Percentiles rank a stretch among this genome's conserved stretches.
These are phyloP conservation scores for Keiferia lycopersicella DNA, from an alignment of 2,888 invertebrate genomes.

Conservation along the genomic window DNA sequence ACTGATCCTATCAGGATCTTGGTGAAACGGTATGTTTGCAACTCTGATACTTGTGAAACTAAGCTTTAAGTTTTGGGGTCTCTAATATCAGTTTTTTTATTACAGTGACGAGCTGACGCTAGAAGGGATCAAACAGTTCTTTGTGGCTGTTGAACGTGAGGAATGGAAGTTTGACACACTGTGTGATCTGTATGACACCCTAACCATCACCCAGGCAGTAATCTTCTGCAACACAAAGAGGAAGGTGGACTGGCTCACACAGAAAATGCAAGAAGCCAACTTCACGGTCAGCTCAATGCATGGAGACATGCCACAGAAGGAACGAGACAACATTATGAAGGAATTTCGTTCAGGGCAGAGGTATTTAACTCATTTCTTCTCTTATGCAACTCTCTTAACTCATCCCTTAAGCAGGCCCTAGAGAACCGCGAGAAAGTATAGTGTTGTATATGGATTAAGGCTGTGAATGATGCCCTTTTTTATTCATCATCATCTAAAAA, in stretches of 20 bases:
- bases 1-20: conserved; percentile 99
- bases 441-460: too few relatives aligned
- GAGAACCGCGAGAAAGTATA: too few relatives aligned
- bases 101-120: conserved; percentile 98
- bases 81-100: conserved; percentile 12
- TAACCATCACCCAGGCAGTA: conserved; percentile 99
- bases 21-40: conserved; percentile 92
- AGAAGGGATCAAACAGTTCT: conserved; percentile 99
- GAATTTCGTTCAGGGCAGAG: conserved; percentile 97
- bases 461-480: too few relatives aligned
- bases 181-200: conserved; percentile 98
- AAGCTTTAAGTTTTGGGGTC: neutral
- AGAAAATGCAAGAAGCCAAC: conserved; percentile 99
- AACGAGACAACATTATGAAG: conserved; percentile 99
- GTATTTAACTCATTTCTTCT: conserved; percentile 57
- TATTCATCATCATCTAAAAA: too few relatives aligned
- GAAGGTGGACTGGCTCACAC: conserved; percentile 99
- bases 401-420: too few relatives aligned
- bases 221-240: conserved; percentile 99
- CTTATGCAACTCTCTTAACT: conserved; percentile 1
- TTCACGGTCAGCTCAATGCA: conserved; percentile 99
- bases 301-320: conserved; percentile 98
- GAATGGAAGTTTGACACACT: conserved; percentile 99
- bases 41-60: neutral
- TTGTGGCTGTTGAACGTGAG: conserved; percentile 99